These are phyloP conservation scores for Stenurella melanura DNA, from an alignment of 2,888 invertebrate species.

Conservation along the genomic window DNA sequence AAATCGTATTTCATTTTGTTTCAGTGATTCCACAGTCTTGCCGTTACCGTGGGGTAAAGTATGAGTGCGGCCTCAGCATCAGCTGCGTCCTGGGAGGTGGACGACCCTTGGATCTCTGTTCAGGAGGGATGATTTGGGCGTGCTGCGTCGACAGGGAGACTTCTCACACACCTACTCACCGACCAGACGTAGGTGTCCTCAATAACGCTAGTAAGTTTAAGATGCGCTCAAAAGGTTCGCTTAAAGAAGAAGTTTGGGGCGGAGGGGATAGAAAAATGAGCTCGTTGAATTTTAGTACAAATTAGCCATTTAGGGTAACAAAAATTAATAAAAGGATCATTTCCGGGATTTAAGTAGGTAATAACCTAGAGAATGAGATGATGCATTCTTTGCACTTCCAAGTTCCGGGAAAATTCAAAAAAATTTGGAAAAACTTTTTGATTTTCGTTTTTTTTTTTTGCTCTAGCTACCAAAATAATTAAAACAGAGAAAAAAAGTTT, in stretches of 20 bases:
- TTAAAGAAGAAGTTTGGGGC: background rate
- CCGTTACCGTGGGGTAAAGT: conserved; percentile 89
- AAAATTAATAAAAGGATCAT: too few species aligned
- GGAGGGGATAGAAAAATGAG: background rate
- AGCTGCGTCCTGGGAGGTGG: conserved; percentile 93
- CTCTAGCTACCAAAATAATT: too few species aligned
- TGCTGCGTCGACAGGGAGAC: conserved; percentile 89
- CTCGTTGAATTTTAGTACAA: too few species aligned
- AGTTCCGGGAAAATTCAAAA: too few species aligned
- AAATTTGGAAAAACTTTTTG: too few species aligned
- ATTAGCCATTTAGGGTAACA: too few species aligned
- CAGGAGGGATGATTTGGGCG: conserved; percentile 95
- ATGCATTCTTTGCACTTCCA: too few species aligned
- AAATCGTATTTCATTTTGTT: conserved; percentile 68
- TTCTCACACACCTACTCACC: conserved; percentile 63
- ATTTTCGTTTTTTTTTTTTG: too few species aligned
- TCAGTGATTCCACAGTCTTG: conserved; percentile 92
- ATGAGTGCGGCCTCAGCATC: conserved; percentile 92
- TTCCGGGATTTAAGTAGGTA: too few species aligned
- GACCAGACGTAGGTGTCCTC: conserved; percentile 78
- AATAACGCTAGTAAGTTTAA: conserved; percentile 91
- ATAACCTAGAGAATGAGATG: too few species aligned
- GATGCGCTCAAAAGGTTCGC: background rate
- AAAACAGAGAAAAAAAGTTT: too few species aligned
- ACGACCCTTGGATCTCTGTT: conserved; percentile 91